phyloP scores from a whole-genome alignment of 2,888 invertebrate genomes.

The Sinodicranocentrus sp. region DNA sequence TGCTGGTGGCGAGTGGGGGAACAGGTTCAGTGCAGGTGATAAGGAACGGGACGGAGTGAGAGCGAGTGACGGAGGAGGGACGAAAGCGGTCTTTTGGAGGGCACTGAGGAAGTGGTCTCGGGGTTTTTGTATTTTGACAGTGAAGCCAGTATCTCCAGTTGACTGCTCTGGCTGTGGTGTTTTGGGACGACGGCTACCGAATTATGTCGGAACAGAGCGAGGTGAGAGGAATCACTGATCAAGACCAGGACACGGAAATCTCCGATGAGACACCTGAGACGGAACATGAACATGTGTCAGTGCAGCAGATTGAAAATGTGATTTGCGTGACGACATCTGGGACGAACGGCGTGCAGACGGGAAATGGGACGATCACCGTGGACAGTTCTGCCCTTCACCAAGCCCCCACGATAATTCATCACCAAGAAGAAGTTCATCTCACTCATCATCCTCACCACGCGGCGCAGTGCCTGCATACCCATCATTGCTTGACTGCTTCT shows the following conservation, averaged over 20 bases:
- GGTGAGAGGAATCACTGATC: constrained; percentile 68
- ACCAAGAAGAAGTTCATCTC: constrained; percentile 54
- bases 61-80: constrained; percentile 3
- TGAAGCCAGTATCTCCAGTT: neutral
- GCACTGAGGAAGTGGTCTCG: neutral
- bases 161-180: constrained; percentile 2
- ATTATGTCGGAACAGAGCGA: constrained; percentile 75
- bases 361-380: constrained; percentile 54
- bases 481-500: constrained; percentile 47
- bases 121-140: constrained; percentile 33
- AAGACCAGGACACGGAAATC: constrained; percentile 72
- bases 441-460: constrained; percentile 50
- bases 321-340: constrained; percentile 67
- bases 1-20: no score
- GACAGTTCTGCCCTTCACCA: constrained; percentile 34
- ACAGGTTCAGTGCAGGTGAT: neutral
- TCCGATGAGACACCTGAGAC: constrained; percentile 67
- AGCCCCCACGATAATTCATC: constrained; percentile 62
- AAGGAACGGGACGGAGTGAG: neutral
- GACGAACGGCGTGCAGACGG: constrained; percentile 35
- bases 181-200: constrained; percentile 69
- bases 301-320: constrained; percentile 69
- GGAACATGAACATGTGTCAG: constrained; percentile 63
- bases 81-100: constrained; percentile 3
- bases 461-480: constrained; percentile 54